Evolutionary conservation across 2,113 vertebrate genomes (phyloP).

Genomic region (Jaculus jaculus): DNA sequence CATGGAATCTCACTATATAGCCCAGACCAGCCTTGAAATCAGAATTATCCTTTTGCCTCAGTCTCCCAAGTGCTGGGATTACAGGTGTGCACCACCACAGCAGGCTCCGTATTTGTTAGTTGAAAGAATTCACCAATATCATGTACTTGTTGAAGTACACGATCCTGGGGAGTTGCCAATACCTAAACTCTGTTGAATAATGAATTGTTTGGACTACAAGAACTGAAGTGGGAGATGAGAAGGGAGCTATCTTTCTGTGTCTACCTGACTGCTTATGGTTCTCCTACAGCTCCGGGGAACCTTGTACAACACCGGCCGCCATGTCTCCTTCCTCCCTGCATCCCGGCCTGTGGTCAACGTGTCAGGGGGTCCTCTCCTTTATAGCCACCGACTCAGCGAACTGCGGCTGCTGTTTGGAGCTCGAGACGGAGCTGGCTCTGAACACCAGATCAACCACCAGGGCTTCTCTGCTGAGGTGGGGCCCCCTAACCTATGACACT

Average conservation of each 20-base stretch:
- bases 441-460: conserved; percentile 84
- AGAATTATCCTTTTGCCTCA: neutral
- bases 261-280: neutral
- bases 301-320: conserved; percentile 83
- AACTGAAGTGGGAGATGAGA: neutral
- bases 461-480: conserved; percentile 83
- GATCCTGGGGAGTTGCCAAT: neutral
- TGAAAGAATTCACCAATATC: neutral
- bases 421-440: conserved; percentile 83
- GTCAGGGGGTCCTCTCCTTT: conserved; percentile 85
- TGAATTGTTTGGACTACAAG: neutral
- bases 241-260: neutral
- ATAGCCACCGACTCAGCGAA: conserved; percentile 84
- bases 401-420: conserved; percentile 83
- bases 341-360: conserved; percentile 83
- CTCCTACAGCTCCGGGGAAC: conserved; percentile 82
- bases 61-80: neutral
- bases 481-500: neutral
- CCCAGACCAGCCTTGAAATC: neutral
- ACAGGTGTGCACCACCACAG: neutral
- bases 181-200: neutral
- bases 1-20: neutral
- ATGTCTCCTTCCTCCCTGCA: conserved; percentile 84
- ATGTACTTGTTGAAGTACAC: neutral
- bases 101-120: neutral